phyloP scores from a whole-genome alignment of 2,113 vertebrate species.

The Callipepla californica region DNA sequence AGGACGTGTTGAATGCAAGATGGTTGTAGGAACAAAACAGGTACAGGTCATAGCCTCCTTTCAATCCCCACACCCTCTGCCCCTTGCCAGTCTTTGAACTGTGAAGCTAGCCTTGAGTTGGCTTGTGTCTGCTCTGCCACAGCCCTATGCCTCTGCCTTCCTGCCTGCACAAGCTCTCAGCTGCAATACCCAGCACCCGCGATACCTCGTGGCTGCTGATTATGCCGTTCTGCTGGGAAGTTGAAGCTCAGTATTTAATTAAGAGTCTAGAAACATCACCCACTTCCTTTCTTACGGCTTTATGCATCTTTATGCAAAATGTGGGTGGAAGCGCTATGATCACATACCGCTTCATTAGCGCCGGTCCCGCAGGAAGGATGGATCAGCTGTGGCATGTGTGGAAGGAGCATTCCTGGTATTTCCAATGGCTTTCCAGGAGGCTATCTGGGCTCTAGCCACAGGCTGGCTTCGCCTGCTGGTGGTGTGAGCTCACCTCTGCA shows the following conservation, averaged over 20 bases:
- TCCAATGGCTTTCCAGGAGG: background rate
- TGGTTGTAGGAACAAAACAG: background rate
- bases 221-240: constrained; percentile 1
- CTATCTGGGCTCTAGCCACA: background rate
- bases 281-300: constrained; percentile 37
- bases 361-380: constrained; percentile 9
- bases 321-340: constrained; percentile 34
- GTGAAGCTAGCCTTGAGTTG: background rate
- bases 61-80: background rate
- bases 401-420: background rate
- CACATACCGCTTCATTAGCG: background rate
- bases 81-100: background rate
- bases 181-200: background rate
- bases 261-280: constrained; percentile 38
- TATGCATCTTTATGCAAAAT: constrained; percentile 53
- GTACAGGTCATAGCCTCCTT: background rate
- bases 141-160: background rate
- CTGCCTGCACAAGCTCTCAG: background rate
- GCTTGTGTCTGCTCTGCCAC: background rate
- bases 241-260: constrained; percentile 29
- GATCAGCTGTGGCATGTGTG: background rate
- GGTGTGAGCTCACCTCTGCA: background rate
- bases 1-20: background rate
- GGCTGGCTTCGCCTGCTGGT: background rate
- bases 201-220: background rate